phyloP scores from a whole-genome alignment of 2,797 vertebrate species.

The Pterois miles region DNA sequence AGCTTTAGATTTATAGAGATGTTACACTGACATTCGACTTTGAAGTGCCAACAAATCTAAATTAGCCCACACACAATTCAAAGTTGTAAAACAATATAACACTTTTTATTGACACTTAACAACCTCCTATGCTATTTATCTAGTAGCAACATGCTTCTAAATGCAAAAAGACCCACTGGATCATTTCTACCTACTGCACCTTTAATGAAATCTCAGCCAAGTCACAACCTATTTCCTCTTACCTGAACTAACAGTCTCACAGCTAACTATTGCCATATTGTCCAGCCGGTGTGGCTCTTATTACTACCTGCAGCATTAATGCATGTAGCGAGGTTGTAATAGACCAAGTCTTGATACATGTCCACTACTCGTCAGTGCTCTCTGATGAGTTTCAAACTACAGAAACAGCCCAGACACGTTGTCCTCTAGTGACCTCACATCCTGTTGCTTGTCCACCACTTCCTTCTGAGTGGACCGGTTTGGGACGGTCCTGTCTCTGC shows the following conservation, averaged over 20 bases:
- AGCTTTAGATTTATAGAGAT: too few species aligned
- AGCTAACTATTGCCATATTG: background rate
- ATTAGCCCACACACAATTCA: too few species aligned
- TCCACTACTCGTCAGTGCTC: background rate
- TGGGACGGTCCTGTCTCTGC: slow-evolving; percentile 58
- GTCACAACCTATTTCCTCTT: background rate
- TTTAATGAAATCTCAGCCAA: background rate
- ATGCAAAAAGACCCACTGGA: too few species aligned
- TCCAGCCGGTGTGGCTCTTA: background rate
- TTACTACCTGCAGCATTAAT: background rate
- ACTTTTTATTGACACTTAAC: too few species aligned
- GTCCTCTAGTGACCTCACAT: slow-evolving; percentile 78
- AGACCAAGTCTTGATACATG: too few species aligned
- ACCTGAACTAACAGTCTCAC: slow-evolving; percentile 1
- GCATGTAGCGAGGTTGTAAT: background rate
- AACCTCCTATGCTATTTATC: too few species aligned
- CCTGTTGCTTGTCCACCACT: slow-evolving; percentile 75
- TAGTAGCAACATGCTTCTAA: too few species aligned
- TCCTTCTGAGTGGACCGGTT: slow-evolving; percentile 70
- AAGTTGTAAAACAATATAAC: too few species aligned
- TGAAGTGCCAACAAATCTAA: too few species aligned
- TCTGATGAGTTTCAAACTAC: slow-evolving; percentile 22
- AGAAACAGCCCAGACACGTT: slow-evolving; percentile 31
- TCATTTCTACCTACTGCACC: too few species aligned
- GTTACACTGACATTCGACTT: too few species aligned